These are phyloP conservation scores for Halichoerus grypus DNA, from an alignment of 2,113 vertebrate genomes.

Conservation along the genomic window DNA sequence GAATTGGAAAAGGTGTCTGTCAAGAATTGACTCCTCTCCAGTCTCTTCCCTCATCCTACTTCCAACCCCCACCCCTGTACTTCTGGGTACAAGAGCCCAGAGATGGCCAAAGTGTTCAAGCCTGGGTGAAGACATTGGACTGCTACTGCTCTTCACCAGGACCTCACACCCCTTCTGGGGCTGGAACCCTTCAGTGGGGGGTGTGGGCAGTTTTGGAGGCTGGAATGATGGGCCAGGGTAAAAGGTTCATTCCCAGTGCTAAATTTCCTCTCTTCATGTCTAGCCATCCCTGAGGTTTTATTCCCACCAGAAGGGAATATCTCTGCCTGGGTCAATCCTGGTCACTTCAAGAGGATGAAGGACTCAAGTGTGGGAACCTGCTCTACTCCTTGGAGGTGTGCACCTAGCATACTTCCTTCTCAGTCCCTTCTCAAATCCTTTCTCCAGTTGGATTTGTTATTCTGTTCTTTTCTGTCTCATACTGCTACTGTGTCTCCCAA, in stretches of 20 bases:
- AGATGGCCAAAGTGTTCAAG: neutral
- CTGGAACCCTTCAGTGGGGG: neutral
- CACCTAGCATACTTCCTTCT: neutral
- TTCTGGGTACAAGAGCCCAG: neutral
- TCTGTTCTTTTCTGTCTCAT: slow-evolving; percentile 55
- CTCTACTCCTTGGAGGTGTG: neutral
- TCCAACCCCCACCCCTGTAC: neutral
- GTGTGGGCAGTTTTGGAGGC: neutral
- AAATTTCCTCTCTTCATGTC: slow-evolving; percentile 34
- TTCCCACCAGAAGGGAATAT: slow-evolving; percentile 36
- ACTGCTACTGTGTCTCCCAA: slow-evolving; percentile 70
- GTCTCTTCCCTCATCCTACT: neutral
- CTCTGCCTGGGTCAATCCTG: neutral
- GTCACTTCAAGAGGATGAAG: slow-evolving; percentile 54
- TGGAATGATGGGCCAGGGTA: neutral
- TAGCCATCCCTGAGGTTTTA: neutral
- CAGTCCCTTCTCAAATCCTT: neutral
- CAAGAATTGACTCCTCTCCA: neutral
- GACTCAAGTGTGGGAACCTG: neutral
- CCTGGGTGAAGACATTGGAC: neutral
- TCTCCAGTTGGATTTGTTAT: slow-evolving; percentile 56
- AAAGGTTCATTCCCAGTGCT: neutral
- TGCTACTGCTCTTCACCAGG: neutral
- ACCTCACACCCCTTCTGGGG: neutral
- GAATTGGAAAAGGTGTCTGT: slow-evolving; percentile 24